Base-by-base conservation (phyloP, 2,888 invertebrate genomes). In the Neoscelio sp. region DNA sequence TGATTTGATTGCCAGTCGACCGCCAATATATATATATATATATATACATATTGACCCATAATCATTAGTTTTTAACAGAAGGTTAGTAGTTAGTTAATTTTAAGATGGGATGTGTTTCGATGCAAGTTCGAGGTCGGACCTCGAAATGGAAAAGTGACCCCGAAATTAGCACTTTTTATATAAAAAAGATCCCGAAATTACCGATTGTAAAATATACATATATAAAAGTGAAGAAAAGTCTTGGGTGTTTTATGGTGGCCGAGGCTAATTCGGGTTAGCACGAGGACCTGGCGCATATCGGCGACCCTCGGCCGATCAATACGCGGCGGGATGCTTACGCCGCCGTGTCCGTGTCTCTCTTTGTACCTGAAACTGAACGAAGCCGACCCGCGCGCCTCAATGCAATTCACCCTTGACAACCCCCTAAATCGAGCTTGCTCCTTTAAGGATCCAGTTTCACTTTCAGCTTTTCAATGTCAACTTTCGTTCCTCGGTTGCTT, bases 371-470 rank as follows among this genome's bases (percentile, higher is more conserved):
- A 54, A 40, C 60, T 38, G 10, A 50, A 42, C 13, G n/a, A n/a
- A n/a, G n/a, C n/a, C n/a, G n/a, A n/a, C n/a, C n/a, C n/a, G 30
- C 46, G 28, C 58, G 54, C 5, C 38, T 67, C 75, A 33, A 54
- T 76, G 76, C 76, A 76, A 70, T 56, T 76, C 76, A 76, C 68
- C 76, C 76, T 68, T 68, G 76, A 76, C 76, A 76, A 76, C 76
- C 76, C 76, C 76, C 68, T 62, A 68, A 76, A 76, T 48, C 68
- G 68, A 68, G 76, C 76, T 76, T 68, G 76, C 76, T 76, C 68
- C 76, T 76, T 76, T 76, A 76, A 76, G 76, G 76, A 76, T 76
- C 76, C 62, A 68, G 68, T 76, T 76, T 76, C 76, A 76, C 76
- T 76, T 76, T 76, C 76, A 56, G 62, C 76, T 76, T 68, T 76